These are phyloP conservation scores for Trididemnum clinides DNA, from an alignment of 23 tunicate genomes.

Conservation along the genomic window DNA sequence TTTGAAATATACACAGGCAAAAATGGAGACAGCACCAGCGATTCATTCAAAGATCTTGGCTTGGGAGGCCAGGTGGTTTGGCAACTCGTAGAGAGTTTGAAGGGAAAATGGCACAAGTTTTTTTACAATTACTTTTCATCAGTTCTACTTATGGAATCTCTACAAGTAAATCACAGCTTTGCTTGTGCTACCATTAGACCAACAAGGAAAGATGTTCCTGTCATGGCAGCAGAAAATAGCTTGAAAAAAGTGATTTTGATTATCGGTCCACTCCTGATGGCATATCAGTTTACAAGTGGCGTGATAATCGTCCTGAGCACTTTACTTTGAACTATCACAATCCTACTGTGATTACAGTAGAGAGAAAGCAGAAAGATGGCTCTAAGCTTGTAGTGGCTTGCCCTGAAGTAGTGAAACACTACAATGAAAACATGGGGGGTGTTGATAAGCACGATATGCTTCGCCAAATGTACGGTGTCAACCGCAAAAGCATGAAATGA, in stretches of 20 bases:
- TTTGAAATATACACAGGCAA: conserved; percentile 16
- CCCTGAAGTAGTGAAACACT: conserved; percentile 1
- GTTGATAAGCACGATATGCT: conserved; percentile 11
- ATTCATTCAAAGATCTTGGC: too few species aligned
- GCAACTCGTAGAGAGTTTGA: neutral
- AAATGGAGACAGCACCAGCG: neutral
- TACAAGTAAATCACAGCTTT: neutral
- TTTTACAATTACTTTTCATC: conserved; percentile 18
- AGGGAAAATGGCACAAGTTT: neutral
- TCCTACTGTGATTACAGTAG: neutral
- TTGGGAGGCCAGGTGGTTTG: conserved; percentile 11
- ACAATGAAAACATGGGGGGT: conserved; percentile 9
- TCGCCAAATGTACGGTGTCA: neutral
- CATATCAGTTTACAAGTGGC: neutral
- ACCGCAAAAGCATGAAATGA: conserved; percentile 6
- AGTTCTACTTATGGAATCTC: neutral
- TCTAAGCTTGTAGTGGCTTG: neutral
- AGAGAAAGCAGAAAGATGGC: neutral
- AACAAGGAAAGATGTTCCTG: conserved; percentile 17
- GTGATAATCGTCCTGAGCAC: conserved; percentile 10
- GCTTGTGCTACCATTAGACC: conserved; percentile 33
- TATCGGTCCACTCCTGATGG: neutral
- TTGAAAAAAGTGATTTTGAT: conserved; percentile 2
- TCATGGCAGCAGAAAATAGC: neutral
- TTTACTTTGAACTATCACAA: conserved; percentile 19